phyloP scores from a whole-genome alignment of 2,797 vertebrate genomes.

The Tragopan temminckii region DNA sequence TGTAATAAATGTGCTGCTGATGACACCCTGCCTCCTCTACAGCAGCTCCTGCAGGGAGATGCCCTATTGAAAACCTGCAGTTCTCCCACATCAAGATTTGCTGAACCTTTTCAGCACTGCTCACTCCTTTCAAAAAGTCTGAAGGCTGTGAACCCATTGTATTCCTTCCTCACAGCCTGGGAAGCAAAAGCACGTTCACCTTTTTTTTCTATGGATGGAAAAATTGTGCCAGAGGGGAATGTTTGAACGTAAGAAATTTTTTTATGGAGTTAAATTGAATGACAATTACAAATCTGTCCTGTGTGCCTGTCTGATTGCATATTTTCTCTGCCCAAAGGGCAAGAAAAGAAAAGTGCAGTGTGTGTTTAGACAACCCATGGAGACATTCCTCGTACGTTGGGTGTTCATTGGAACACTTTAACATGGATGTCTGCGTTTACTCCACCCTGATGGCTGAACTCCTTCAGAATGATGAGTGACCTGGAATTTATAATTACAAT shows the following conservation, averaged over 20 bases:
- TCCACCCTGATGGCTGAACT: slow-evolving; percentile 62
- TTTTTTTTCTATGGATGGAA: neutral
- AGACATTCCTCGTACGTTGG: slow-evolving; percentile 65
- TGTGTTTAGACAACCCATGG: slow-evolving; percentile 53
- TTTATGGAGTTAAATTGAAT: slow-evolving; percentile 30
- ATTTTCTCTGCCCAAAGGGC: slow-evolving; percentile 67
- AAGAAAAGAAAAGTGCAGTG: slow-evolving; percentile 51
- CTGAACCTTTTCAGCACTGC: neutral
- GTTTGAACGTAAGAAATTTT: neutral
- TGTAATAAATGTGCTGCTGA: neutral
- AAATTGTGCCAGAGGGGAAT: neutral
- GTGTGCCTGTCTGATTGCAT: slow-evolving; percentile 43
- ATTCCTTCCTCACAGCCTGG: neutral
- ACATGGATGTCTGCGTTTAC: slow-evolving; percentile 46
- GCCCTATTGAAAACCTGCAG: rapidly evolving
- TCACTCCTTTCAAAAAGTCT: neutral
- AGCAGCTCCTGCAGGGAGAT: neutral
- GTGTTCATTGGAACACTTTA: slow-evolving; percentile 68
- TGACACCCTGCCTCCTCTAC: neutral
- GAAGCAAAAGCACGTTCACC: neutral
- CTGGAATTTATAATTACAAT: slow-evolving; percentile 74
- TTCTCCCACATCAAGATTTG: neutral
- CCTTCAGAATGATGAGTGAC: slow-evolving; percentile 69
- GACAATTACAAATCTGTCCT: slow-evolving; percentile 55
- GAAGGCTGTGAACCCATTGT: neutral